Evolutionary conservation across 2,113 vertebrate species (phyloP).

Genomic region (Limanda limanda): DNA sequence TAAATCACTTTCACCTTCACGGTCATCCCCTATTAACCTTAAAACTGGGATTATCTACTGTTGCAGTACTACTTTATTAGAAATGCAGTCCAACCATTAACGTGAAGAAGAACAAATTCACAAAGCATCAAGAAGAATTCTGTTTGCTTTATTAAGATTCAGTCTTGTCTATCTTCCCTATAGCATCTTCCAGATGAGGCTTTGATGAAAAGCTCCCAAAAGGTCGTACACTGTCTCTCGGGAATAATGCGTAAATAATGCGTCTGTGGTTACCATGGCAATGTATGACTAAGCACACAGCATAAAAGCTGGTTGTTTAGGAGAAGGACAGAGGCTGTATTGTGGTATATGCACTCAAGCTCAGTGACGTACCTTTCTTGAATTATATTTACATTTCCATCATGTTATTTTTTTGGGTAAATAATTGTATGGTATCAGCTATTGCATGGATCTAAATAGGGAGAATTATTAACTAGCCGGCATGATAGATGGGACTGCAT

Average conservation of each 20-base stretch:
- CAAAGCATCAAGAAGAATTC: neutral
- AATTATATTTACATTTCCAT: no score
- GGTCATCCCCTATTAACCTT: neutral
- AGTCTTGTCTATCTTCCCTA: neutral
- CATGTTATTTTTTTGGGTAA: no score
- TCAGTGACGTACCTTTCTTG: no score
- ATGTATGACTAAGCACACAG: conserved; percentile 28
- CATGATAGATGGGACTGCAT: no score
- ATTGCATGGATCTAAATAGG: no score
- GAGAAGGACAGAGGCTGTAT: neutral
- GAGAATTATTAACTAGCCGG: no score
- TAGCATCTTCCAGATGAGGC: neutral
- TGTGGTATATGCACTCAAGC: neutral
- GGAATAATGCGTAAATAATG: conserved; percentile 26
- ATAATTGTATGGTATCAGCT: no score
- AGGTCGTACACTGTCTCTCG: conserved; percentile 1
- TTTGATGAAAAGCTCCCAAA: conserved; percentile 10
- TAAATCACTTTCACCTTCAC: neutral
- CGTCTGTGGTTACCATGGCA: conserved; percentile 4
- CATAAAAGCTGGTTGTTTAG: neutral
- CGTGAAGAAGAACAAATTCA: neutral
- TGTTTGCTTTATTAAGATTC: neutral
- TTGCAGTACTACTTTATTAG: no score
- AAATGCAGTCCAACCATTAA: neutral
- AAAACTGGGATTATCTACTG: neutral